Evolutionary conservation across 92 coral and sea anemone species (phyloP), one percentile per base, ranked within the genome.

Genomic region (Zoanthus solanderi): DNA sequence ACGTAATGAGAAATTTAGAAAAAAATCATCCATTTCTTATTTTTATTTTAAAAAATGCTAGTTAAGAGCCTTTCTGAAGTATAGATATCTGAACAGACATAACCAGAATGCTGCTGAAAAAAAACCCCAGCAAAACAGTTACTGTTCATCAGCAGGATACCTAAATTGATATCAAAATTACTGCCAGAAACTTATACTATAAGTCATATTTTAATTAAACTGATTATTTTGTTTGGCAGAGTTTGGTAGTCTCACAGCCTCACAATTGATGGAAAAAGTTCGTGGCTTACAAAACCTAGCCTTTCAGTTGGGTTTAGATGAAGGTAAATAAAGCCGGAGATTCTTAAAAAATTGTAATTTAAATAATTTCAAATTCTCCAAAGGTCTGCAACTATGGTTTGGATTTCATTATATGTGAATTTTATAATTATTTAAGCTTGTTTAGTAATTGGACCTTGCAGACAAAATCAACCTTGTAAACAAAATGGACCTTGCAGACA

Each of bases 191-290:
- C 28, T 2, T 76, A 17, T 42, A 48, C 10, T 28, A 50, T 47
- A 47, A 47, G 5, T 28, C 47, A 47, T 4, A 0, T 10, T 18
- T 46, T 3, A 47, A 83, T 12, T n/a, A 16, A 17, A 0, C 74
- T 75, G 5, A 65, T 37, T 37, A 37, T 10, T 8, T 48, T 23
- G 69, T 16, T 63, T 63, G 23, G 32, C 88, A 95, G 98, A 96
- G 84, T 96, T 96, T 96, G 98, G 98, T 28, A 96, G 98, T 89
- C 94, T 96, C 29, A 96, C 98, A 34, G 91, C 96, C 42, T 94
- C 98, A 13, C 98, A 96, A 78, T 87, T 96, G 10, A 96, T 96
- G 98, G 98, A 96, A 83, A 96, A 96, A 89, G 98, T 96, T 42
- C 88, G 96, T 16, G 98, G 98, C 17, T 93, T 96, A 31, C 98